Base-by-base conservation (phyloP, 2,797 vertebrate species). In the Premnoplex brunnescens region DNA sequence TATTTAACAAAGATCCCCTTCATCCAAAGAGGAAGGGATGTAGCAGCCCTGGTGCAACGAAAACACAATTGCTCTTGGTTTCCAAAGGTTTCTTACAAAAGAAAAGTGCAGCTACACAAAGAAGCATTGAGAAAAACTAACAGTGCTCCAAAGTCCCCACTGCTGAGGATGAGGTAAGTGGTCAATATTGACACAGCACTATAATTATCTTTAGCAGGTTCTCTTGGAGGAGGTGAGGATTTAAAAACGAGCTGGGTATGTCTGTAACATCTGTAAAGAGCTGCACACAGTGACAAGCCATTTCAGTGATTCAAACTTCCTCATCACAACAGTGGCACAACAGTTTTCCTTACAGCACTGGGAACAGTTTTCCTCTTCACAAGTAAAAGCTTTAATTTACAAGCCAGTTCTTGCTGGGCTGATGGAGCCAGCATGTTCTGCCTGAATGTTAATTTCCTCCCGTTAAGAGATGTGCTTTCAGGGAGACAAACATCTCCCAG, bases 361-460 rank as follows among this genome's bases (percentile, higher is more conserved):
- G 79, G 62, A 86, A 66, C 54, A 77, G 88, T 74, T 91, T 84
- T 82, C 44, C 74, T 81, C 83, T 93, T 91, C 74, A 85, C 44
- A 89, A 88, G 82, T 19, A 82, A 85, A 85, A 76, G 93, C 91
- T 87, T 79, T 82, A 64, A 89, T 91, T 93, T 87, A 73, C 68
- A 30, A 84, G 84, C 52, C 92, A 89, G 90, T 54, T 79, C 90
- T 96, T 59, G 72, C 85, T 55, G 88, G 80, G 80, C 89, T 89
- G 93, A 83, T 26, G 9, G 87, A 67, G 86, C 60, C 9, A 11
- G 85, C 71, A 32, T 85, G 89, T 93, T 91, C 77, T 76, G 85
- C 41, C 26, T 24, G 91, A 95, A 95, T 95, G 91, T 51, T 93
- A 74, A 96, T 93, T 87, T 80, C 78, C 64, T 85, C 86, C 81